Evolutionary conservation across 2,797 vertebrate species (phyloP).

Genomic region (Martes flavigula): DNA sequence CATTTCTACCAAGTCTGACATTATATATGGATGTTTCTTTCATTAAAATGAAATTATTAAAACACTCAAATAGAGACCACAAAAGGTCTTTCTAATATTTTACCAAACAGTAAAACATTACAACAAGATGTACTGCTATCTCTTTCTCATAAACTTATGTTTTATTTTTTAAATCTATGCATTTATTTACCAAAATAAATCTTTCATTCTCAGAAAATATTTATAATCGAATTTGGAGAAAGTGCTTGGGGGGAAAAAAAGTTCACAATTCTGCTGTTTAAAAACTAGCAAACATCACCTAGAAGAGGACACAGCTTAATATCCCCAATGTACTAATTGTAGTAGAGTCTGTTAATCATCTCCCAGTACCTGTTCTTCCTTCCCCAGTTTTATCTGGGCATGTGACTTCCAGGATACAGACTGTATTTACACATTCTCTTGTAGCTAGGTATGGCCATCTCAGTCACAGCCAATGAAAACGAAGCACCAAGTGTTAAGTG

Average conservation of each 20-base stretch:
- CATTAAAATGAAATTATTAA: conserved; percentile 34
- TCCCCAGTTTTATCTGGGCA: neutral
- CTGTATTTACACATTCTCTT: neutral
- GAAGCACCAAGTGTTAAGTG: neutral
- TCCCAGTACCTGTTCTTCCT: neutral
- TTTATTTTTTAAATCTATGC: neutral
- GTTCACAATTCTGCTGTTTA: neutral
- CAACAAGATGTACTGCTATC: neutral
- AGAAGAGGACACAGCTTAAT: neutral
- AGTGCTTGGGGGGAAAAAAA: neutral
- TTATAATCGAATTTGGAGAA: neutral
- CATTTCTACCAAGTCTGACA: conserved; percentile 17
- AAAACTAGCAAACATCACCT: neutral
- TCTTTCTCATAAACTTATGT: neutral
- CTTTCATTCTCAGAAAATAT: neutral
- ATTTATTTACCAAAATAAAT: neutral
- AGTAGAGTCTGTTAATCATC: neutral
- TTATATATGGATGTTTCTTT: neutral
- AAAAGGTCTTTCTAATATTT: neutral
- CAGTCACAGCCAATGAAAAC: neutral
- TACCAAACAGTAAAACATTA: neutral
- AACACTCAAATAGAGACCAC: neutral
- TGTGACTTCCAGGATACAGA: neutral
- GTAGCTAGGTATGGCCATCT: neutral
- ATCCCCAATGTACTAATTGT: neutral